Percentiles rank a stretch among this genome's conserved stretches.
Conservation (phyloP, 2,888 invertebrate species). For the Apodemia duryi region DNA sequence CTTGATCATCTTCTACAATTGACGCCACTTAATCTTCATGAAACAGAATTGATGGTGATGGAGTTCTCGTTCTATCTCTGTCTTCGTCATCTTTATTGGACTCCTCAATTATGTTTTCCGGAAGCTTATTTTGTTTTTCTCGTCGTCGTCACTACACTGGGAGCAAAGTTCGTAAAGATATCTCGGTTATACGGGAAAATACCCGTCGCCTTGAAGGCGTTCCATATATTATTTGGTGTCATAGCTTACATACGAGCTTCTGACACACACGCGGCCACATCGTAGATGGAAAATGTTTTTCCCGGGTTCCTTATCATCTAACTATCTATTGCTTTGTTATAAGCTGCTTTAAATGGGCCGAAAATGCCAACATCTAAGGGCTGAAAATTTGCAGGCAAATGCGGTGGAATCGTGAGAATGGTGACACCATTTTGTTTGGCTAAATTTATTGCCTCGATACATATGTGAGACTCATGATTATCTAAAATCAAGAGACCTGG, state of each 20-base stretch:
- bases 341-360: conserved; percentile 22
- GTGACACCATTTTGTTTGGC: conserved; percentile 38
- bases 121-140: not conserved
- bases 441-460: conserved; percentile 31
- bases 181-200: conserved; percentile 10
- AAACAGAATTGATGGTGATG: too few relatives aligned
- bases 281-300: conserved; percentile 49
- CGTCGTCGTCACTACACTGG: conserved; percentile 3
- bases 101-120: not conserved
- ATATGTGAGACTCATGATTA: conserved; percentile 41
- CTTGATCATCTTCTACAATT: too few relatives aligned
- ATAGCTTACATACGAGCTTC: conserved; percentile 41
- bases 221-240: conserved; percentile 38
- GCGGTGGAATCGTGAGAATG: conserved; percentile 44
- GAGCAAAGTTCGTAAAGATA: conserved; percentile 13
- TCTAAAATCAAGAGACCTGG: conserved; percentile 41
- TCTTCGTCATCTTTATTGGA: too few relatives aligned
- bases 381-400: conserved; percentile 43
- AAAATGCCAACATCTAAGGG: conserved; percentile 29
- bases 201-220: not conserved
- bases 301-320: conserved; percentile 49
- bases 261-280: conserved; percentile 45
- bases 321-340: conserved; percentile 35
- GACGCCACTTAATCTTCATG: too few relatives aligned
- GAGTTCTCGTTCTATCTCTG: too few relatives aligned